These are phyloP conservation scores for Smutsia temminckii DNA, from an alignment of 2,797 vertebrate genomes.

Conservation along the genomic window DNA sequence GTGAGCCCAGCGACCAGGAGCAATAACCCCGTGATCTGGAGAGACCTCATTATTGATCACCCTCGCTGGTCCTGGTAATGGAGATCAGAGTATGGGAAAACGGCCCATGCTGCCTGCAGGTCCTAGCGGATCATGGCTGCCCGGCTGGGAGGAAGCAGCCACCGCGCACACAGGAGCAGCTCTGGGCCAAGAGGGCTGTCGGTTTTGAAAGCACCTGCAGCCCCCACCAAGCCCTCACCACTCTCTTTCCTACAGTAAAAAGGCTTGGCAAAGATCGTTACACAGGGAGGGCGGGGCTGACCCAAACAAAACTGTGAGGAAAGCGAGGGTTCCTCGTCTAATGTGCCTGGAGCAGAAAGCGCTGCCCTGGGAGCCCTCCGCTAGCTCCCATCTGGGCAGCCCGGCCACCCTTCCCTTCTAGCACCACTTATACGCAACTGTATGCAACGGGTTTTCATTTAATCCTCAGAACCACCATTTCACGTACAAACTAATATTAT, in stretches of 20 bases:
- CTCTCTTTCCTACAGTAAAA: neutral
- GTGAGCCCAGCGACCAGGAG: neutral
- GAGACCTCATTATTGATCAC: neutral
- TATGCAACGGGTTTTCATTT: neutral
- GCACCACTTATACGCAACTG: too few relatives aligned
- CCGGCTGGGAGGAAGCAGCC: rapidly evolving
- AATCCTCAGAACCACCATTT: neutral
- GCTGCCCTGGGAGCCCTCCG: too few relatives aligned
- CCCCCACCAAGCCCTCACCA: neutral
- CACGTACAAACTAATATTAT: rapidly evolving
- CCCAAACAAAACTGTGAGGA: too few relatives aligned
- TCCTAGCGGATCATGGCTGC: rapidly evolving
- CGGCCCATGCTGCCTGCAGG: too few relatives aligned
- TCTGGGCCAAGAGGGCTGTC: rapidly evolving
- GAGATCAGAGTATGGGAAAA: neutral
- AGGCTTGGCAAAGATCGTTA: too few relatives aligned
- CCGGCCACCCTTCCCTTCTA: neutral
- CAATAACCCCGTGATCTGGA: rapidly evolving
- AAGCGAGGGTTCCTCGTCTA: too few relatives aligned
- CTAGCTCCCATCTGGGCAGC: too few relatives aligned
- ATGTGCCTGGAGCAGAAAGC: too few relatives aligned
- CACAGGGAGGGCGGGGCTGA: too few relatives aligned
- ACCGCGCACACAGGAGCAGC: rapidly evolving
- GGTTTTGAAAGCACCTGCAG: neutral
- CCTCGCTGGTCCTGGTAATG: rapidly evolving